Conservation (phyloP, 2,888 invertebrate genomes). For the Alloscopus bannaensis region DNA sequence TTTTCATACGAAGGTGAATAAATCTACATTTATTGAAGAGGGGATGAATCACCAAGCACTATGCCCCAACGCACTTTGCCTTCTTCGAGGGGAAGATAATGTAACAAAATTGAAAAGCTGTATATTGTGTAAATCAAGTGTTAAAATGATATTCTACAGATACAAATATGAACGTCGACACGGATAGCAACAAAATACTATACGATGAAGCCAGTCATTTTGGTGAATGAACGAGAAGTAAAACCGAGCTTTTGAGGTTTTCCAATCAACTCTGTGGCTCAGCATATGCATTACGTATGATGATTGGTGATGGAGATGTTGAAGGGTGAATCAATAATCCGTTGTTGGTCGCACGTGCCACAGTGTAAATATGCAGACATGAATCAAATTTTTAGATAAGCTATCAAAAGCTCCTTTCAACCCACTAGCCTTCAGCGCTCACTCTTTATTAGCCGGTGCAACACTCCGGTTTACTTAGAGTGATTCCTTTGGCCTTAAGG, state of each 20-base stretch:
- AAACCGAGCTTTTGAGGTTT: constrained; percentile 37
- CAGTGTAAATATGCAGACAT: constrained; percentile 33
- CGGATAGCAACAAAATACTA: too few relatives aligned
- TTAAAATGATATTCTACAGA: too few relatives aligned
- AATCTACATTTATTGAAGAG: constrained; percentile 25
- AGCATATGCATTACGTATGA: constrained; percentile 4
- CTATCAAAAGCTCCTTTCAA: constrained; percentile 22
- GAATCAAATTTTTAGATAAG: constrained; percentile 28
- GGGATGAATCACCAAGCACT: too few relatives aligned
- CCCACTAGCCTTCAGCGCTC: neutral
- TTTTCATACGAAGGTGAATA: constrained; percentile 14
- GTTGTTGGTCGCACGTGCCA: constrained; percentile 37
- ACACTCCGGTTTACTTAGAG: neutral
- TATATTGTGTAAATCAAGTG: too few relatives aligned
- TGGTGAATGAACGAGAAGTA: neutral
- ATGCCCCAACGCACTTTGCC: too few relatives aligned
- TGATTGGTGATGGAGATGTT: constrained; percentile 49
- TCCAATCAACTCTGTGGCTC: constrained; percentile 16
- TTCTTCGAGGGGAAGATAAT: too few relatives aligned
- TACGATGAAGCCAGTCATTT: neutral
- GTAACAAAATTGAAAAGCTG: too few relatives aligned
- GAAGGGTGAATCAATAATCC: constrained; percentile 51
- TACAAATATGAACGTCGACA: too few relatives aligned
- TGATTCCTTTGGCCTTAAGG: constrained; percentile 16
- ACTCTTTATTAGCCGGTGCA: neutral